These are phyloP conservation scores for Caenorhabditis afra DNA, from an alignment of 2,888 invertebrate genomes.

Conservation along the genomic window DNA sequence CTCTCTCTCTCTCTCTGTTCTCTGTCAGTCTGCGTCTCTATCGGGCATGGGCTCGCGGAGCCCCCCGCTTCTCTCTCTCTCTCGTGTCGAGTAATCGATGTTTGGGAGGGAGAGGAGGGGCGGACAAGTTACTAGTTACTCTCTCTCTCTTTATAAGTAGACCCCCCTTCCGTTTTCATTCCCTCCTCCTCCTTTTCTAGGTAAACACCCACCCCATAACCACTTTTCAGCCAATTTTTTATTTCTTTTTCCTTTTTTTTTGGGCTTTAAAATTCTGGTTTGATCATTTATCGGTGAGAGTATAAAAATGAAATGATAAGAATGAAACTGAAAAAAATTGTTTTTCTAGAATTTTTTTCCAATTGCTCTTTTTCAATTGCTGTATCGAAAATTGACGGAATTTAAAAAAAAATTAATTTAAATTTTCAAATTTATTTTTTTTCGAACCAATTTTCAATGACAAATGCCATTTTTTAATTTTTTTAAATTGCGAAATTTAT, in stretches of 20 bases:
- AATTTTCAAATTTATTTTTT: background rate
- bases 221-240: slow-evolving; percentile 4
- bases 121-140: slow-evolving; percentile 32
- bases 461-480: background rate
- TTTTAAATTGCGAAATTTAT: no score
- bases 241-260: background rate
- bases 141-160: background rate
- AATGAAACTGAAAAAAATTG: background rate
- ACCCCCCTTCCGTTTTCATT: no score
- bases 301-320: background rate
- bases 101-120: slow-evolving; percentile 2
- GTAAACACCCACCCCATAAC: no score
- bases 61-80: slow-evolving; percentile 15
- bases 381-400: no score
- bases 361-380: no score
- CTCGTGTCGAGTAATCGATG: slow-evolving; percentile 39
- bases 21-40: slow-evolving; percentile 28
- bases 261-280: background rate
- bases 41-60: background rate
- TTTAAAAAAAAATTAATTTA: background rate
- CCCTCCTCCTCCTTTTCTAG: no score
- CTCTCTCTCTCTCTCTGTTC: background rate
- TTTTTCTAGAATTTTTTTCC: background rate
- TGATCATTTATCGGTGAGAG: background rate
- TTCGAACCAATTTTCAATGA: background rate